These are phyloP conservation scores for Takifugu ocellatus DNA, from an alignment of 2,797 vertebrate species.

Conservation along the genomic window DNA sequence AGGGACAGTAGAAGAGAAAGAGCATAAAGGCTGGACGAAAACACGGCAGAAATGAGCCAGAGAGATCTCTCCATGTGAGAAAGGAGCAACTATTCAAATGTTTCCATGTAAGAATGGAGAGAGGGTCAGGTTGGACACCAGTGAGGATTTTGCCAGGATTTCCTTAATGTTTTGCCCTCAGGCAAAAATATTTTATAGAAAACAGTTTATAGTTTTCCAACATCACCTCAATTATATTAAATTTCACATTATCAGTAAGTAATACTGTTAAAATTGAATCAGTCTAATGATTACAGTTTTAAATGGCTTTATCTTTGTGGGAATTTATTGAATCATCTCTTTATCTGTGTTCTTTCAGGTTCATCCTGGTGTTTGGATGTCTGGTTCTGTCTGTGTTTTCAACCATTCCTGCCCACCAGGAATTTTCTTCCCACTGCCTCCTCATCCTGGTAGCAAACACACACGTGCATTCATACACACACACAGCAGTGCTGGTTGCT, in stretches of 20 bases:
- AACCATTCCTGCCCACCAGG: slow-evolving; percentile 91
- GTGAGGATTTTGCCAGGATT: no score
- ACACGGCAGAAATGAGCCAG: not conserved
- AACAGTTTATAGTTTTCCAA: no score
- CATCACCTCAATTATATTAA: no score
- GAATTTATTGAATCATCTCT: not conserved
- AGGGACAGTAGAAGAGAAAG: slow-evolving; percentile 6
- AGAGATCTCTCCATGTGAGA: no score
- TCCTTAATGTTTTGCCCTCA: no score
- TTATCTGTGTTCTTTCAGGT: slow-evolving; percentile 70
- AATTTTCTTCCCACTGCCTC: slow-evolving; percentile 92
- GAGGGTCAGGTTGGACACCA: slow-evolving; percentile 9
- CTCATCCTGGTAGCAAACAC: slow-evolving; percentile 91
- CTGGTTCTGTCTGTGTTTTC: slow-evolving; percentile 98
- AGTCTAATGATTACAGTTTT: no score
- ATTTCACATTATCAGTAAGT: no score
- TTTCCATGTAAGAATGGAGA: not conserved
- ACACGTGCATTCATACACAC: slow-evolving; percentile 3
- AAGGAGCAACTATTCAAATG: no score
- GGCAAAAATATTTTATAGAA: no score
- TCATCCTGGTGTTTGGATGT: slow-evolving; percentile 97
- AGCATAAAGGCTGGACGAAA: slow-evolving; percentile 5
- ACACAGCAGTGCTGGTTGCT: not conserved
- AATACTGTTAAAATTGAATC: no score
- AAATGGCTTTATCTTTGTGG: not conserved